These are phyloP conservation scores for Stegodyphus dumicola DNA, from an alignment of 1,140 invertebrate species.

Conservation along the genomic window DNA sequence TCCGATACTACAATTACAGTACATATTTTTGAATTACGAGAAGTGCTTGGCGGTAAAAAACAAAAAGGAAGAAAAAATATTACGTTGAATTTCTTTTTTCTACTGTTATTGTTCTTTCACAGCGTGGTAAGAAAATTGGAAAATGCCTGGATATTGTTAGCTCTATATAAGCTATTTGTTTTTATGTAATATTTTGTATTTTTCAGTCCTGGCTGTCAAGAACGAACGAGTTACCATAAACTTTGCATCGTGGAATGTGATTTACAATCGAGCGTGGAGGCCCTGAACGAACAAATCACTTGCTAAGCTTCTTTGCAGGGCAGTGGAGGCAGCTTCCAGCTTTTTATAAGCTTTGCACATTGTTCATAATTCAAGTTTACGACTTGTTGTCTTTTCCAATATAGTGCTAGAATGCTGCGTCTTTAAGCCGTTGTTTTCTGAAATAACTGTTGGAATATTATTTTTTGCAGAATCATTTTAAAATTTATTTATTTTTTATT, in stretches of 20 bases:
- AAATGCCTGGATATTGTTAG: not conserved
- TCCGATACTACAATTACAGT: constrained; percentile 20
- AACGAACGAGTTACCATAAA: not conserved
- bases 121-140: not conserved
- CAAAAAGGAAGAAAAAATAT: constrained; percentile 7
- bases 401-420: too few species aligned
- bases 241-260: not conserved
- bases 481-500: too few species aligned
- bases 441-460: not conserved
- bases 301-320: not conserved
- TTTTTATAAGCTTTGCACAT: not conserved
- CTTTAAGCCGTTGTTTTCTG: not conserved
- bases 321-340: not conserved
- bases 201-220: constrained; percentile 1
- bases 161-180: constrained; percentile 41
- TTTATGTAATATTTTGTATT: constrained; percentile 25
- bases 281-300: constrained; percentile 1
- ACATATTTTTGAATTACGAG: constrained; percentile 22
- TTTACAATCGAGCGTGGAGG: not conserved
- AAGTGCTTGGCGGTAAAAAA: not conserved
- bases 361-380: constrained; percentile 2
- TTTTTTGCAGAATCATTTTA: not conserved
- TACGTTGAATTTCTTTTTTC: too few species aligned
- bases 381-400: not conserved
- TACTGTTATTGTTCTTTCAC: too few species aligned